Evolutionary conservation across 37 sponge, comb jelly and placozoan species (phyloP), one percentile per base, ranked within the genome.

Genomic region (Lycopodina hypogea): DNA sequence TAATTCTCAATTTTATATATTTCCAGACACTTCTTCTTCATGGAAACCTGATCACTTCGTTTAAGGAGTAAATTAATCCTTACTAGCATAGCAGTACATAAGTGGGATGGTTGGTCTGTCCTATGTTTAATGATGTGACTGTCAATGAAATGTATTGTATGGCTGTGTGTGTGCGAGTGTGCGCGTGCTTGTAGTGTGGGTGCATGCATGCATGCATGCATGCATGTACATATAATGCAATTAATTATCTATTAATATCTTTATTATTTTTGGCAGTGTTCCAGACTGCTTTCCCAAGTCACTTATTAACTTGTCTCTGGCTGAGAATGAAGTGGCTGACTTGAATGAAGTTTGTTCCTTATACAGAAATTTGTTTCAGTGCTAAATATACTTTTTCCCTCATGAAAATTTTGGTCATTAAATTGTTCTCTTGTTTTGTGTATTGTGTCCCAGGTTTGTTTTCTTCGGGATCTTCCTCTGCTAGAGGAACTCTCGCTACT

Each of bases 241-340:
- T n/a, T n/a, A n/a, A n/a, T n/a, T n/a, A n/a, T n/a, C n/a, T n/a
- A n/a, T 56, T n/a, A 32, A 18, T n/a, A 39, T 34, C 61, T 2
- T 15, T 39, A 14, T 57, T n/a, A 60, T 15, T 30, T 36, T 45
- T 34, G 11, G 2, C 55, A 82, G 75, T 19, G 56, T 81, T 60
- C 34, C 37, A 0, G 40, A 61, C n/a, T 40, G 33, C 29, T 35
- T 89, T 3, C 89, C 89, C 28, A 17, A 63, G 7, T 42, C 76
- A 17, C 52, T 89, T 1, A 37, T 34, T 2, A 80, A 72, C 35
- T 81, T 90, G 23, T 76, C 90, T 19, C 72, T 90, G 66, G 85
- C 86, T 39, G 86, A 90, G 75, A 90, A 90, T 55, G 72, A 68
- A 12, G 56, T 90, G 7, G 39, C 36, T 56, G 82, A 90, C 41